Conservation (phyloP, 2,888 invertebrate species). For the Anarsia innoxiella region DNA sequence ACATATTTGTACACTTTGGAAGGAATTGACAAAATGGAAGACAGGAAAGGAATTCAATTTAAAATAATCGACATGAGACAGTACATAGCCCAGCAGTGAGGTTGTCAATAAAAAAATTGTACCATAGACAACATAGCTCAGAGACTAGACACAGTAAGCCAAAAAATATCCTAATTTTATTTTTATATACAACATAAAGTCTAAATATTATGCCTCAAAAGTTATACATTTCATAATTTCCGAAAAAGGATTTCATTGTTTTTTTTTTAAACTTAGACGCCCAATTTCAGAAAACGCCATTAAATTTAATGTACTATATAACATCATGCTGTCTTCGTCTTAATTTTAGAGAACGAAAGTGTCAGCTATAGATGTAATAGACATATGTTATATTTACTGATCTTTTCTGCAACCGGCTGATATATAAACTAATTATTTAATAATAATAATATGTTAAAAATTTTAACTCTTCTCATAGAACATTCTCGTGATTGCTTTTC, state of each 20-base stretch:
- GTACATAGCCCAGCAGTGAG: too few species aligned
- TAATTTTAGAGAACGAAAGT: too few species aligned
- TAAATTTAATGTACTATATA: too few species aligned
- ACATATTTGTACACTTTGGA: conserved; percentile 68
- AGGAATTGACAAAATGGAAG: conserved; percentile 73
- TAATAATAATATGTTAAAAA: background rate
- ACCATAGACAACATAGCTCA: background rate
- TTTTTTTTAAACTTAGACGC: background rate
- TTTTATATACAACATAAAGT: conserved; percentile 6
- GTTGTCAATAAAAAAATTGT: too few species aligned
- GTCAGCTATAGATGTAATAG: too few species aligned
- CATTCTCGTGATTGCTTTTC: conserved; percentile 5
- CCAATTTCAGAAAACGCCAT: too few species aligned
- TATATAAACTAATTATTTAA: background rate
- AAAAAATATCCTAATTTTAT: conserved; percentile 22
- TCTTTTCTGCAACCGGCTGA: too few species aligned
- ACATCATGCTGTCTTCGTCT: too few species aligned
- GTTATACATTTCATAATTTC: too few species aligned
- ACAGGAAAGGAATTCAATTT: conserved; percentile 50
- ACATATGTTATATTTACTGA: too few species aligned
- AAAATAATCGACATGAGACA: conserved; percentile 16
- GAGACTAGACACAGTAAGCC: conserved; percentile 45
- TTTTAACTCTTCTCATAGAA: background rate
- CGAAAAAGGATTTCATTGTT: too few species aligned
- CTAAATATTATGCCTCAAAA: conserved; percentile 6